Percentiles rank a stretch among this genome's conserved stretches.
These are phyloP conservation scores for Pedionomus torquatus DNA, from an alignment of 2,113 vertebrate species.

Conservation along the genomic window DNA sequence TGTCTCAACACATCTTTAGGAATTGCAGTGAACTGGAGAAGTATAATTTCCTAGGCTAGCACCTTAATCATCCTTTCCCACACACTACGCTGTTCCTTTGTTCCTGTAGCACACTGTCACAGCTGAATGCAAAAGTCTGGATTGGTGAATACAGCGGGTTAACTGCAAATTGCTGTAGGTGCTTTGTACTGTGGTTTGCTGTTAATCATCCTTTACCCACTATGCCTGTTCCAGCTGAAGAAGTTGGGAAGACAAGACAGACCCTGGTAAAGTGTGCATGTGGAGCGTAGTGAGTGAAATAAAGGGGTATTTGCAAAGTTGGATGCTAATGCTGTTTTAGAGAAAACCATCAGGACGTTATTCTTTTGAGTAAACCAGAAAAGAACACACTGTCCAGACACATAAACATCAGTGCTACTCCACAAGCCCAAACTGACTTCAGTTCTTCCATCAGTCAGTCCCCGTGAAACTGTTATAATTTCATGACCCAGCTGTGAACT, in stretches of 20 bases:
- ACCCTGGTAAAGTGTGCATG: not conserved
- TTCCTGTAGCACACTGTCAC: not conserved
- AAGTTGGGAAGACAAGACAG: not conserved
- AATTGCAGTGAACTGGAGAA: not conserved
- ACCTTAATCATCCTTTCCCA: not conserved
- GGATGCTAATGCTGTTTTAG: not conserved
- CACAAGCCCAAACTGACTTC: not conserved
- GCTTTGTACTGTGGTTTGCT: not conserved
- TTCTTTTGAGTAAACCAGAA: not conserved
- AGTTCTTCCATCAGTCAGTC: not conserved
- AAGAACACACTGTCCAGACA: not conserved
- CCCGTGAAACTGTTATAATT: not conserved
- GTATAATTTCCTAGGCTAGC: not conserved
- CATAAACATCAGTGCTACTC: not conserved
- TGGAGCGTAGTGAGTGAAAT: not conserved
- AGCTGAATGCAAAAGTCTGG: not conserved
- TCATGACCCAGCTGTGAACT: slow-evolving; percentile 36
- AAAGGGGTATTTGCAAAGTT: not conserved
- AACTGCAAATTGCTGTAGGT: not conserved
- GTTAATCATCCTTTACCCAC: not conserved
- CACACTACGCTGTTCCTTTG: not conserved
- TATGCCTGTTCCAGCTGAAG: not conserved
- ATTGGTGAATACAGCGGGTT: not conserved
- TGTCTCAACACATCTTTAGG: not conserved
- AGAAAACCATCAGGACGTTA: not conserved